Percentiles rank a stretch among this genome's conserved stretches.
These are phyloP conservation scores for Adoxophyes honmai DNA, from an alignment of 1,140 invertebrate species.

Conservation along the genomic window DNA sequence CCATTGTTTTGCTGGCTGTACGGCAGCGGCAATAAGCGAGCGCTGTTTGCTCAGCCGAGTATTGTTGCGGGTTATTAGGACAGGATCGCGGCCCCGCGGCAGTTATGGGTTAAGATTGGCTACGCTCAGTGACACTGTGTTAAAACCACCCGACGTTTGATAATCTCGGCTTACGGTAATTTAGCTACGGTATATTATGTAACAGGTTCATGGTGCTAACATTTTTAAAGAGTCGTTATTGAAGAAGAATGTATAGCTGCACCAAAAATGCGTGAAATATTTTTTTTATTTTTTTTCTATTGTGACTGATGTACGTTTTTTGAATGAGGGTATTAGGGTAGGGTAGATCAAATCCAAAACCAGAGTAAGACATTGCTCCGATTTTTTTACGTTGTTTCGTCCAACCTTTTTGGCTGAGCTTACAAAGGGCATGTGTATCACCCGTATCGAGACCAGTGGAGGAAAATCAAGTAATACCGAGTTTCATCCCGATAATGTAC, in stretches of 20 bases:
- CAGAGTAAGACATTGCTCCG: no score
- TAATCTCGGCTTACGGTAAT: conserved; percentile 5
- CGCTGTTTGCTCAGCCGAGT: conserved; percentile 53
- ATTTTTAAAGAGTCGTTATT: no score
- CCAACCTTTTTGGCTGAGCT: not conserved
- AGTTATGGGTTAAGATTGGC: conserved; percentile 39
- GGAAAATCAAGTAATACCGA: not conserved
- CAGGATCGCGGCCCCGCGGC: conserved; percentile 36
- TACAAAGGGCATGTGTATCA: not conserved
- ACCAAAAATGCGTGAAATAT: no score
- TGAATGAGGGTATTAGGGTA: no score
- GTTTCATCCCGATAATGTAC: conserved; percentile 9
- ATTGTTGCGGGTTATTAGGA: conserved; percentile 64
- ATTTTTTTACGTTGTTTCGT: no score
- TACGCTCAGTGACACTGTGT: conserved; percentile 32
- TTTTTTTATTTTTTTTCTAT: no score
- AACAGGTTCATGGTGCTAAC: no score
- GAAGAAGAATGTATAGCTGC: no score
- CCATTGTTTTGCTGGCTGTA: conserved; percentile 59
- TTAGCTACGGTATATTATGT: conserved; percentile 1
- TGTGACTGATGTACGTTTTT: no score
- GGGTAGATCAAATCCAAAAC: no score
- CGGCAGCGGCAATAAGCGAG: conserved; percentile 56
- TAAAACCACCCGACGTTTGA: conserved; percentile 20
- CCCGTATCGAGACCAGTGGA: not conserved